Conservation (phyloP, 2,797 vertebrate species). For the Peromyscus melanophrys region DNA sequence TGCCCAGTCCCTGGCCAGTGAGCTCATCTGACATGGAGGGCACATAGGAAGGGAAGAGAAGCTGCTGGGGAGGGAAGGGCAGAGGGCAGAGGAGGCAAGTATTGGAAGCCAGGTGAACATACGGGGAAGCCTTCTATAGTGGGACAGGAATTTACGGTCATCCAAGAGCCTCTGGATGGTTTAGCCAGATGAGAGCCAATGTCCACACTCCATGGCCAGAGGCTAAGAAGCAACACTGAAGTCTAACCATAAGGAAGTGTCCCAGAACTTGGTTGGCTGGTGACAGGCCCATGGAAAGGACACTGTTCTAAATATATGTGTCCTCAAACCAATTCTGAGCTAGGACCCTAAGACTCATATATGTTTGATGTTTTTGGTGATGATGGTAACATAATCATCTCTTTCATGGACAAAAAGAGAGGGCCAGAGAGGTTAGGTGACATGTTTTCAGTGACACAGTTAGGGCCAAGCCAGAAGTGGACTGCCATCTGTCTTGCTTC, state of each 20-base stretch:
- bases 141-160: not conserved
- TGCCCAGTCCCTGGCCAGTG: not conserved
- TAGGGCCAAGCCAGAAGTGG: not conserved
- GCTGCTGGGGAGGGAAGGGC: not conserved
- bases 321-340: not conserved
- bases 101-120: not conserved
- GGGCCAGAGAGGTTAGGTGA: not conserved
- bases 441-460: not conserved
- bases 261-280: not conserved
- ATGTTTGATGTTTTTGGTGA: not conserved
- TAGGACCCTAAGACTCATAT: not conserved
- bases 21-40: not conserved
- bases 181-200: not conserved
- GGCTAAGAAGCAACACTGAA: not conserved
- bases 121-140: not conserved
- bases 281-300: not conserved
- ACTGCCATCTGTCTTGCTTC: not conserved
- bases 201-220: not conserved
- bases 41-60: not conserved
- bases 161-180: not conserved
- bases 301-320: not conserved
- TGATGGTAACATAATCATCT: not conserved
- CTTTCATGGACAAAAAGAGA: not conserved
- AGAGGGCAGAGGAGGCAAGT: not conserved
- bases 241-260: not conserved